Evolutionary conservation across 2,797 vertebrate species (phyloP).

Genomic region (Typhlichthys eigenmanni): DNA sequence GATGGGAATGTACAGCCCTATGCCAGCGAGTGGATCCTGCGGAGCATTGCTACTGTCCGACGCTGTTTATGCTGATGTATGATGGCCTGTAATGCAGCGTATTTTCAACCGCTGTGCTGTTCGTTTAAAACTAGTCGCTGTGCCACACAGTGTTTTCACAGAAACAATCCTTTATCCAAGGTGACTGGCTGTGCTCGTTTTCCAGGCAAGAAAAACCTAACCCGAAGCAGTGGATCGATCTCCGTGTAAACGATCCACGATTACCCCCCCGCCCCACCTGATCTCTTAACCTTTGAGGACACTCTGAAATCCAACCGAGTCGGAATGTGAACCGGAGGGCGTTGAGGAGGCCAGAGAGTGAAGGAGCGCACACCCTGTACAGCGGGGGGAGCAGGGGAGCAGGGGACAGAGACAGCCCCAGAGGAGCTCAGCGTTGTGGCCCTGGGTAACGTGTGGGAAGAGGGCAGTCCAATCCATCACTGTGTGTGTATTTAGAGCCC

Average conservation of each 20-base stretch:
- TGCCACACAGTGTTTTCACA: constrained; percentile 27
- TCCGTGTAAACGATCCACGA: constrained; percentile 28
- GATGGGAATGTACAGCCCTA: neutral
- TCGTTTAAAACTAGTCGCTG: constrained; percentile 19
- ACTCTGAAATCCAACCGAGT: constrained; percentile 35
- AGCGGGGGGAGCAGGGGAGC: constrained; percentile 39
- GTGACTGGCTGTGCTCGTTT: constrained; percentile 18
- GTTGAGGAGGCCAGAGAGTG: constrained; percentile 5
- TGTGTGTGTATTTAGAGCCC: neutral
- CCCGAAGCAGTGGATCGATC: constrained; percentile 25
- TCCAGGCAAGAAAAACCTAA: constrained; percentile 7
- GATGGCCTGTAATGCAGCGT: neutral
- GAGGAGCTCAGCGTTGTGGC: constrained; percentile 18
- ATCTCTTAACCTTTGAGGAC: constrained; percentile 22
- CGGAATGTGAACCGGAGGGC: constrained; percentile 4
- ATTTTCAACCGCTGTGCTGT: neutral
- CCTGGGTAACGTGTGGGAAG: constrained; percentile 38
- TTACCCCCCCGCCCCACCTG: neutral
- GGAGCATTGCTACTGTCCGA: too few species aligned
- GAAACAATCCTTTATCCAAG: constrained; percentile 42
- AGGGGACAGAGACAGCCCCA: constrained; percentile 40
- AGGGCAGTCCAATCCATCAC: constrained; percentile 22
- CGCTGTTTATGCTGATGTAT: too few species aligned
- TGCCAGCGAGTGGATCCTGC: too few species aligned
- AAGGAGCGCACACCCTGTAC: constrained; percentile 32